Evolutionary conservation across 1,140 invertebrate species (phyloP), one percentile per base, ranked within the genome.

Genomic region (Hyles vespertilio): DNA sequence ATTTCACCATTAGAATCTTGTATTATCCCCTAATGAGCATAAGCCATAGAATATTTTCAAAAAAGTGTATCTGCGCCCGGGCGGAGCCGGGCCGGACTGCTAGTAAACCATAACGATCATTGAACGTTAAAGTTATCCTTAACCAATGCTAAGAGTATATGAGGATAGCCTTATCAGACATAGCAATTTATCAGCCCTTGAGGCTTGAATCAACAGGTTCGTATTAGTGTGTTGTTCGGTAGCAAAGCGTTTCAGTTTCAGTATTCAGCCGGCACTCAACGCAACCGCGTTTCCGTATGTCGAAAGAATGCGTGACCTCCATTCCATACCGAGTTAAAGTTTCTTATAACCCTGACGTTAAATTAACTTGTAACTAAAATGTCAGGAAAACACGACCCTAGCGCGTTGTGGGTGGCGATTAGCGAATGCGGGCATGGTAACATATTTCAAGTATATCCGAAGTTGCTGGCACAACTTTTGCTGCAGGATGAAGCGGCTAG

Each of bases 361-460:
- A 22, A 22, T 45, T 44, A 22, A 52, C 32, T 36, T 52, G 34
- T 5, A 10, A 6, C 3, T 8, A 34, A 54, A n/a, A 67, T 67
- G 65, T 51, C 70, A n/a, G 57, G 60, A 0, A 78, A 75, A 56
- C 81, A 84, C 61, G 77, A 89, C 61, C 65, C 81, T n/a, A 89
- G 90, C 62, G 69, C 84, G 10, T 59, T 91, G 36, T 91, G 90
- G 90, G 86, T 91, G 10, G 90, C 88, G 45, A 74, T 92, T 53
- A 91, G 79, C 67, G 80, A 90, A 49, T 73, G 82, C 34, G 84
- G 82, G 10, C 90, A 91, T 32, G 84, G 89, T 0, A 90, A 91
- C 68, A 69, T 91, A 3, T 91, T 91, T 61, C 80, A 79, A 12
- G 79, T 90, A 0, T 89, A 91, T 54, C 87, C 90, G 0, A 82